Conservation (phyloP, 2,797 vertebrate species). For the Pipistrellus nathusii region DNA sequence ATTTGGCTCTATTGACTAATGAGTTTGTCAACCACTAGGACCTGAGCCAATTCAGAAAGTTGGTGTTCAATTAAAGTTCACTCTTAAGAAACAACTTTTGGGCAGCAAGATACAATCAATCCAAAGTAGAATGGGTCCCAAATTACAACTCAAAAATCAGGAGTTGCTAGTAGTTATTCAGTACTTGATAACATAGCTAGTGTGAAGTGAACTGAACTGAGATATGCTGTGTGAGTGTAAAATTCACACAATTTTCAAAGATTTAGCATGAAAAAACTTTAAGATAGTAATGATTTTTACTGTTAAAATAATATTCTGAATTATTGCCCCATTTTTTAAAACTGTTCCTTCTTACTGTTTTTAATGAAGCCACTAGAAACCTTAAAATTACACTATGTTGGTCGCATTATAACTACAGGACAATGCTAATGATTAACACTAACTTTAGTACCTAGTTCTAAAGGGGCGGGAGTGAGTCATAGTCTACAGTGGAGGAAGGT, state of each 20-base stretch:
- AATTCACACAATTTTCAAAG: background rate
- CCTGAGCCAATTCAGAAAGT: background rate
- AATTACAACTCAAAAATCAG: conserved; percentile 11
- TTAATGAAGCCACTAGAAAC: background rate
- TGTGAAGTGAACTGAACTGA: background rate
- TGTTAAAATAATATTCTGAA: background rate
- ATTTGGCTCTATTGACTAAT: too few relatives aligned
- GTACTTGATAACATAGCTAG: background rate
- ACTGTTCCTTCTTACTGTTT: background rate
- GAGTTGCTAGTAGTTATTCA: background rate
- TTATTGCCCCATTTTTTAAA: background rate
- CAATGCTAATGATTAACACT: background rate
- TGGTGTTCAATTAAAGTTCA: background rate
- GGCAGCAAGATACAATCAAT: background rate
- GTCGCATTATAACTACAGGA: background rate
- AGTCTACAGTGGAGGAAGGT: background rate
- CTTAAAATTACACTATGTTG: background rate
- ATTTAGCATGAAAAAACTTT: background rate
- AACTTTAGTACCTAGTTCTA: background rate
- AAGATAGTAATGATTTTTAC: background rate
- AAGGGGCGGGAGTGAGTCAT: background rate
- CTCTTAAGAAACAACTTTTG: background rate
- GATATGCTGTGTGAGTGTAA: background rate
- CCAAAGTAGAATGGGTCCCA: background rate
- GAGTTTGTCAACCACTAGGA: too few relatives aligned